Percentiles rank a stretch among this genome's conserved stretches.
Conservation (phyloP, 1,140 invertebrate genomes). For the Lordiphosa mommai region DNA sequence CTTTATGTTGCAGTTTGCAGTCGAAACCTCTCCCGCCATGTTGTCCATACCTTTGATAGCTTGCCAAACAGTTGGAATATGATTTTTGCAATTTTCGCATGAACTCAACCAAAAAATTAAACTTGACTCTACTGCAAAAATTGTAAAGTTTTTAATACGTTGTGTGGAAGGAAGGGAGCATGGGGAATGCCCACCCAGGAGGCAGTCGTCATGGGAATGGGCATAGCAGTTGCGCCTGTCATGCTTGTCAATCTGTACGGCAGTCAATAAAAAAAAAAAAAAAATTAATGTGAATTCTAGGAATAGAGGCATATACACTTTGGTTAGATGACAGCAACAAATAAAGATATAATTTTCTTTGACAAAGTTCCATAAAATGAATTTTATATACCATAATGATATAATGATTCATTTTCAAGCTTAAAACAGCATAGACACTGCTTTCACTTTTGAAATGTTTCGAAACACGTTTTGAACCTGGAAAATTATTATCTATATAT, state of each 20-base stretch:
- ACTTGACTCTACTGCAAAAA: slow-evolving; percentile 70
- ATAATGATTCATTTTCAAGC: too few relatives aligned
- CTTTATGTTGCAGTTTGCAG: slow-evolving; percentile 28
- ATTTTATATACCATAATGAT: too few relatives aligned
- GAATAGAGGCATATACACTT: too few relatives aligned
- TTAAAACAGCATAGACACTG: too few relatives aligned
- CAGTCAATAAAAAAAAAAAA: slow-evolving; percentile 56
- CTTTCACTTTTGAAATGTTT: too few relatives aligned
- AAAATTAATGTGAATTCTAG: too few relatives aligned
- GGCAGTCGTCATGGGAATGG: background rate
- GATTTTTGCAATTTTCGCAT: slow-evolving; percentile 76
- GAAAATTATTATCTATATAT: too few relatives aligned
- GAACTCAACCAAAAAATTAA: slow-evolving; percentile 77
- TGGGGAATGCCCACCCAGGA: slow-evolving; percentile 7
- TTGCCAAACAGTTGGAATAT: slow-evolving; percentile 76
- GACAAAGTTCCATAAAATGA: too few relatives aligned
- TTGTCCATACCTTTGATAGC: slow-evolving; percentile 63
- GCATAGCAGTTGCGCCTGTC: slow-evolving; percentile 43
- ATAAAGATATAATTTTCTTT: too few relatives aligned
- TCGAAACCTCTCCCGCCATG: background rate
- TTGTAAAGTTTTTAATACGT: slow-evolving; percentile 76
- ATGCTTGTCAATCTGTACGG: slow-evolving; percentile 58
- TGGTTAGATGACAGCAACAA: too few relatives aligned
- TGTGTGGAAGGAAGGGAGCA: slow-evolving; percentile 15
- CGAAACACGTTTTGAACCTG: too few relatives aligned